Percentiles rank a stretch among this genome's conserved stretches.
phyloP scores from a whole-genome alignment of 92 coral and sea anemone genomes.

The Zoanthus solanderi region DNA sequence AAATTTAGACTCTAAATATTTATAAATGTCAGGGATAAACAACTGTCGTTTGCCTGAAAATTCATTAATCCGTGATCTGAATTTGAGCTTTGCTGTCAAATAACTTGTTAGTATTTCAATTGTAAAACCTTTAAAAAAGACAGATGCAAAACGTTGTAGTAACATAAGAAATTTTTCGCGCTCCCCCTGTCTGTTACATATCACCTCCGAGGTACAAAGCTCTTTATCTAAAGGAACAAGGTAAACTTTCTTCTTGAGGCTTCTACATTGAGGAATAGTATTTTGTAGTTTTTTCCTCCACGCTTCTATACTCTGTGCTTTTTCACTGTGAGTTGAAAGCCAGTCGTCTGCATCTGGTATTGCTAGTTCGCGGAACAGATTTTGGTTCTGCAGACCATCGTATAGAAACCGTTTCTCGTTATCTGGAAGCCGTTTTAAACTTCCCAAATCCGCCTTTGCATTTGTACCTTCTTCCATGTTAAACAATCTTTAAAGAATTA shows the following conservation, averaged over 20 bases:
- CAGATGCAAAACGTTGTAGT: constrained; percentile 63
- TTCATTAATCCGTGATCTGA: constrained; percentile 61
- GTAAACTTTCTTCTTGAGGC: constrained; percentile 55
- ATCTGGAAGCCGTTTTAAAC: constrained; percentile 48
- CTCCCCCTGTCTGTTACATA: constrained; percentile 13
- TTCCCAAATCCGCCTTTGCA: constrained; percentile 37
- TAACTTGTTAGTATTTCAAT: constrained; percentile 55
- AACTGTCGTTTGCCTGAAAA: constrained; percentile 54
- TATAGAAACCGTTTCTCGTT: constrained; percentile 58
- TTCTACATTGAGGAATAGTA: constrained; percentile 38
- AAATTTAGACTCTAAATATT: constrained; percentile 61
- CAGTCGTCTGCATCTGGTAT: constrained; percentile 61
- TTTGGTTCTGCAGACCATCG: constrained; percentile 38
- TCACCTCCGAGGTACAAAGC: constrained; percentile 59
- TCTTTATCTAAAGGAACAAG: constrained; percentile 66
- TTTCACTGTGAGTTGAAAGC: constrained; percentile 67
- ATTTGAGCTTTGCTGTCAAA: constrained; percentile 48
- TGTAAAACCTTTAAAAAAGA: constrained; percentile 57
- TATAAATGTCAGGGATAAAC: constrained; percentile 60
- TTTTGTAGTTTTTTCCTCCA: constrained; percentile 48
- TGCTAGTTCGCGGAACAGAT: constrained; percentile 56
- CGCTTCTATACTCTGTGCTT: constrained; percentile 52
- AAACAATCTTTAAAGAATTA: not conserved
- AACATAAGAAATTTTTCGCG: constrained; percentile 55
- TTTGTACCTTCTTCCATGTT: constrained; percentile 29